phyloP scores from a whole-genome alignment of 2,888 invertebrate genomes.

The Fragum fragum region DNA sequence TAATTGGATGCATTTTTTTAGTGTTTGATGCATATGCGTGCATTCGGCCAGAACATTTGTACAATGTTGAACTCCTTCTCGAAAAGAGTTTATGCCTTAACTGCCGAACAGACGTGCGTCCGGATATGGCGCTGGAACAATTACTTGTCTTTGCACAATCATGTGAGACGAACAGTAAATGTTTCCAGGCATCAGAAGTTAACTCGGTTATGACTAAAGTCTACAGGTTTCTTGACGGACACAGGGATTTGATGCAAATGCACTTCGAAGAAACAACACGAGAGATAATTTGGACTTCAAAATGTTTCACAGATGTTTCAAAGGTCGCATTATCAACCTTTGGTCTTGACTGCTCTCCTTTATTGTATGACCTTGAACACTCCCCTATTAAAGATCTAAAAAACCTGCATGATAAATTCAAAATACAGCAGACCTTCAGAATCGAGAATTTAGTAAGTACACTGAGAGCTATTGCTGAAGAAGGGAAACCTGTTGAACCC shows the following conservation, averaged over 20 bases:
- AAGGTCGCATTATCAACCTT: neutral
- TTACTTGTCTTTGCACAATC: neutral
- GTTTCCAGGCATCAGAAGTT: neutral
- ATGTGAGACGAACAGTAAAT: neutral
- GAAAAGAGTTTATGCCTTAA: neutral
- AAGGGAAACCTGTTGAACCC: neutral
- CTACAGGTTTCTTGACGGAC: constrained; percentile 18
- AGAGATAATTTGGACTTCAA: constrained; percentile 2
- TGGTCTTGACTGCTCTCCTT: constrained; percentile 6
- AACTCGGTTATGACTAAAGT: neutral
- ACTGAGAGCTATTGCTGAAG: neutral
- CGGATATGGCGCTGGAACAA: neutral
- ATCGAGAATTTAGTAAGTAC: neutral
- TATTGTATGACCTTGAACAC: constrained; percentile 2
- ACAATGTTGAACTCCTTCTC: neutral
- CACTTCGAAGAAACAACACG: neutral
- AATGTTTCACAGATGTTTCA: neutral
- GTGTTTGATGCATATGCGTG: constrained; percentile 6
- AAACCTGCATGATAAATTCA: neutral
- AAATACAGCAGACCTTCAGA: neutral
- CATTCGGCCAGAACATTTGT: neutral
- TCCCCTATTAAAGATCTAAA: constrained; percentile 1
- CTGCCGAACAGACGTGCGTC: neutral
- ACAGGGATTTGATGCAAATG: neutral
- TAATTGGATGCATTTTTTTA: constrained; percentile 1